A percentile compares a stretch with the other conserved stretches of the same genome.
Evolutionary conservation across 2,113 vertebrate species (phyloP).

Genomic region (Polypterus senegalus): DNA sequence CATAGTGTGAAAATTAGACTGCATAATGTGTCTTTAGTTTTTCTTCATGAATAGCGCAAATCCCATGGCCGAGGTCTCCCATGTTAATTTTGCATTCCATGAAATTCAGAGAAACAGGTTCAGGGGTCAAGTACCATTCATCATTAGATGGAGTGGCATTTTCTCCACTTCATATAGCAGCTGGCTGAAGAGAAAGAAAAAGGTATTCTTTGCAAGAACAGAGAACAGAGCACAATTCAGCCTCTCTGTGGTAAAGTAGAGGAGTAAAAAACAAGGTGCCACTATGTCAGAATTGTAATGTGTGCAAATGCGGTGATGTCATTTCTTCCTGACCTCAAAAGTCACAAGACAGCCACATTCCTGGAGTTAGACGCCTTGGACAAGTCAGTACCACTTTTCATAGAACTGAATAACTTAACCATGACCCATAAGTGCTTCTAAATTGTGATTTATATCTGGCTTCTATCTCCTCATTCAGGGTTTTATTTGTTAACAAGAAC

Average conservation of each 20-base stretch:
- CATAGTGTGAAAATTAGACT: conserved; percentile 39
- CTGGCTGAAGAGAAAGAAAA: conserved; percentile 62
- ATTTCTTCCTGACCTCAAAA: conserved; percentile 65
- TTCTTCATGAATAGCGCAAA: conserved; percentile 42
- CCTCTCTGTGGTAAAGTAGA: conserved; percentile 50
- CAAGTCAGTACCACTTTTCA: conserved; percentile 74
- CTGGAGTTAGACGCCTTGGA: conserved; percentile 67
- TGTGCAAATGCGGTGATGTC: conserved; percentile 80
- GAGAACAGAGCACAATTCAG: conserved; percentile 65
- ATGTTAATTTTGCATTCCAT: conserved; percentile 65
- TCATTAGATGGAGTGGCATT: conserved; percentile 93
- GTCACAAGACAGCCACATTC: conserved; percentile 86
- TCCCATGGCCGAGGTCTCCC: conserved; percentile 50
- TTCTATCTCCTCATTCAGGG: conserved; percentile 71
- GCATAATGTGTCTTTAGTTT: conserved; percentile 39
- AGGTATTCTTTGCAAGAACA: conserved; percentile 71
- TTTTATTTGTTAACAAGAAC: conserved; percentile 75
- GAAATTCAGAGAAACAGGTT: conserved; percentile 64
- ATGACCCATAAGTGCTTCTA: conserved; percentile 74
- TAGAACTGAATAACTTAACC: conserved; percentile 76
- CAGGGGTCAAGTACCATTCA: conserved; percentile 93
- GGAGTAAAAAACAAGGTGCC: conserved; percentile 80
- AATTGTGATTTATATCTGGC: conserved; percentile 94
- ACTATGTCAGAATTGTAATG: conserved; percentile 85
- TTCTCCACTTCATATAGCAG: conserved; percentile 77